Percentiles rank a stretch among this genome's conserved stretches.
Evolutionary conservation across 2,888 invertebrate species (phyloP).

Genomic region (Amaurobius ferox): DNA sequence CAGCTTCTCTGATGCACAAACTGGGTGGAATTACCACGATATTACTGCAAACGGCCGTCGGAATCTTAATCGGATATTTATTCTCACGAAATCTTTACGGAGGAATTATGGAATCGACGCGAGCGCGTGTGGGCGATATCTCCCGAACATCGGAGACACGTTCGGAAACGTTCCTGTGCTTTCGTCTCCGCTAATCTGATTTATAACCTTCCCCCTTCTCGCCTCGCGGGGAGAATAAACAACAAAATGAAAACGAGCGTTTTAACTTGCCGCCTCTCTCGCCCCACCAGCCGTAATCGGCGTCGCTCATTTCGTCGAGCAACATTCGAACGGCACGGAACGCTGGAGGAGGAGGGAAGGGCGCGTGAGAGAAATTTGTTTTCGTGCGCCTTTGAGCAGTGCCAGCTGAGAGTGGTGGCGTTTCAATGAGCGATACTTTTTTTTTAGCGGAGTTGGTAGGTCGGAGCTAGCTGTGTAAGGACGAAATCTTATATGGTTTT

Average conservation of each 20-base stretch:
- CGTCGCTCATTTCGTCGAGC: constrained; percentile 11
- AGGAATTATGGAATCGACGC: constrained; percentile 1
- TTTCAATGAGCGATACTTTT: neutral
- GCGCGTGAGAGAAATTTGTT: constrained; percentile 6
- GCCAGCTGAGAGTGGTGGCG: neutral
- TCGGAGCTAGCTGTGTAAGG: no score
- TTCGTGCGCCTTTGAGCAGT: neutral
- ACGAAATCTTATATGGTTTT: no score
- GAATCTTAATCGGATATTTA: constrained; percentile 27
- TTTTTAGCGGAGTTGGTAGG: neutral
- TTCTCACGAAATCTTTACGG: constrained; percentile 5
- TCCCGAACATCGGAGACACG: neutral
- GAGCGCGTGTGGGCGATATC: neutral
- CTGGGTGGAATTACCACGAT: neutral
- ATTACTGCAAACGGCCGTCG: neutral
- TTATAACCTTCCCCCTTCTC: constrained; percentile 41
- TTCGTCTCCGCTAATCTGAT: constrained; percentile 55
- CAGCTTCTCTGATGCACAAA: no score
- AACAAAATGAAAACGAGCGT: constrained; percentile 49
- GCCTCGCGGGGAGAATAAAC: constrained; percentile 11
- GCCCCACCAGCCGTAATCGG: neutral
- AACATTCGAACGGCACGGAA: neutral
- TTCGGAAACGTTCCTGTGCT: neutral
- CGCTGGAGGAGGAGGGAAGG: neutral
- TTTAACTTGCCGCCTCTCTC: constrained; percentile 36